Conservation (phyloP, 2,797 vertebrate genomes). For the Astyanax mexicanus region DNA sequence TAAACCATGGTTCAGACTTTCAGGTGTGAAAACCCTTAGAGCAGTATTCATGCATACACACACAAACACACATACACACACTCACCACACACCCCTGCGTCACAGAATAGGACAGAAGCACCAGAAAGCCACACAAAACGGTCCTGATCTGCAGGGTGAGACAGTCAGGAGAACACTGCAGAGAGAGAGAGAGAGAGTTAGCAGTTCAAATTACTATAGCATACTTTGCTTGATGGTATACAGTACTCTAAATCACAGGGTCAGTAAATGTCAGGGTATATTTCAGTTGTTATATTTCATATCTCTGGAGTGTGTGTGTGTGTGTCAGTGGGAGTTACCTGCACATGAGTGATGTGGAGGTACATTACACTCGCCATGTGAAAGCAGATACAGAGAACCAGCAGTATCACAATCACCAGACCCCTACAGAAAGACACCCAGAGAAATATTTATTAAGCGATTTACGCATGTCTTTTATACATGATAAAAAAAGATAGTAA, state of each 20-base stretch:
- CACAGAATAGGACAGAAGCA: slow-evolving; percentile 91
- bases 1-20: too few relatives aligned
- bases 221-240: not conserved
- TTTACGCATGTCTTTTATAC: not conserved
- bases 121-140: slow-evolving; percentile 89
- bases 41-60: slow-evolving; percentile 33
- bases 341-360: slow-evolving; percentile 89
- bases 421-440: slow-evolving; percentile 75
- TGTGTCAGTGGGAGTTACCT: slow-evolving; percentile 78
- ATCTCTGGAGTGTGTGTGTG: not conserved
- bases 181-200: slow-evolving; percentile 11
- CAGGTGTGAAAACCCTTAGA: too few relatives aligned
- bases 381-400: slow-evolving; percentile 96
- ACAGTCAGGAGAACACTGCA: slow-evolving; percentile 95
- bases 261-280: not conserved
- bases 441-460: not conserved
- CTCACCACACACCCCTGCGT: slow-evolving; percentile 97
- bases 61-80: slow-evolving; percentile 58
- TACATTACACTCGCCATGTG: slow-evolving; percentile 96
- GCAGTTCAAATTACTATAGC: not conserved
- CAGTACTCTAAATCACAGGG: not conserved
- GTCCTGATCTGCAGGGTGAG: slow-evolving; percentile 97
- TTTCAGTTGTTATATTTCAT: not conserved
- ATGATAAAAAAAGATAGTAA: slow-evolving; percentile 9
- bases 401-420: slow-evolving; percentile 88